These are phyloP conservation scores for Tylochromis polylepis DNA, from an alignment of 2,113 vertebrate species.

Conservation along the genomic window DNA sequence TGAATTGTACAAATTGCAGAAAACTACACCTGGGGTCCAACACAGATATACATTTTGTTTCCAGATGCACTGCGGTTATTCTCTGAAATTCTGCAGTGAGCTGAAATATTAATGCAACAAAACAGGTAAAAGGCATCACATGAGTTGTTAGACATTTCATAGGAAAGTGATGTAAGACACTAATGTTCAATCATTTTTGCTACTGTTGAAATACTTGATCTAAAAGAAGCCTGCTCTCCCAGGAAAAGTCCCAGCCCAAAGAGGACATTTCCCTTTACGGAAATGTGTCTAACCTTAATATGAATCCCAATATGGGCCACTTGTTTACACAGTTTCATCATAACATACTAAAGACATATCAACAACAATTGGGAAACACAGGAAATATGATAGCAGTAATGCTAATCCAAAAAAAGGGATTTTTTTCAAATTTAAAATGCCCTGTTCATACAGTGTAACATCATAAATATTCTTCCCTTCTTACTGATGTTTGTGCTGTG, in stretches of 20 bases:
- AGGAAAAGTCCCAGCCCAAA: neutral
- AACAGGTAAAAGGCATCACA: neutral
- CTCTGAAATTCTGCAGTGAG: neutral
- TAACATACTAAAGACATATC: neutral
- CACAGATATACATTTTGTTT: neutral
- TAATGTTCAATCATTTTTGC: neutral
- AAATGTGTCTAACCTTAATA: neutral
- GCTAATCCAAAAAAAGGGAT: rapidly evolving
- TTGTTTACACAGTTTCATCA: neutral
- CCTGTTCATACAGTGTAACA: neutral
- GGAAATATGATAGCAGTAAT: neutral
- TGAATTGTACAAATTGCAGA: neutral
- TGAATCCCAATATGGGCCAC: neutral
- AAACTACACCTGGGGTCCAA: neutral
- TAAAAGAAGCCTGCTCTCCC: neutral
- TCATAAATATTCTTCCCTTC: neutral
- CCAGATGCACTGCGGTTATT: neutral
- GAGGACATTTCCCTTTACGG: neutral
- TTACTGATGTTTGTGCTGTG: neutral
- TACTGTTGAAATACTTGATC: neutral
- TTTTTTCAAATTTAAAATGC: neutral
- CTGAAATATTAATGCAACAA: neutral
- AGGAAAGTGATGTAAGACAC: neutral
- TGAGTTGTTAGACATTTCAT: neutral
- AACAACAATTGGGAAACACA: neutral